Conservation (phyloP, 2,113 vertebrate genomes). For the Donacobius atricapilla region DNA sequence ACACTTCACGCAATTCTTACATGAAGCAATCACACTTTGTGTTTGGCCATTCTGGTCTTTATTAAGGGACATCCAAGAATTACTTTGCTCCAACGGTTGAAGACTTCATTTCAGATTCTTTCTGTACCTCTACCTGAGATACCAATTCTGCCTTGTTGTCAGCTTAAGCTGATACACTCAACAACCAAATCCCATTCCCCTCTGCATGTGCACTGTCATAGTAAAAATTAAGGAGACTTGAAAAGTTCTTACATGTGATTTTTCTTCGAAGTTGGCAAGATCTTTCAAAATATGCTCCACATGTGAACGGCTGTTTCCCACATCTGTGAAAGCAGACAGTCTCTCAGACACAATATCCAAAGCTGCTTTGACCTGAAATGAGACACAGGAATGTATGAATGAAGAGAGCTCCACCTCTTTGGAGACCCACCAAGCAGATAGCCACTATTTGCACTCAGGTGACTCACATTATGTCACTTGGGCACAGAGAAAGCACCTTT, state of each 20-base stretch:
- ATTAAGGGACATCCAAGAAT: background rate
- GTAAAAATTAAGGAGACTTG: background rate
- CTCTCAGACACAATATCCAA: constrained; percentile 84
- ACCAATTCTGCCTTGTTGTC: background rate
- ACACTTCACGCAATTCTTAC: background rate
- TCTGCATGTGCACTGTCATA: background rate
- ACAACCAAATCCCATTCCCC: background rate
- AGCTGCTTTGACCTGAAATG: constrained; percentile 81
- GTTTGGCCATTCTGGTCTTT: background rate
- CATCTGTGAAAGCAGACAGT: constrained; percentile 80
- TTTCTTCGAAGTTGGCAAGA: constrained; percentile 83
- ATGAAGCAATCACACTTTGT: background rate
- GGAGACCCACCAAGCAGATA: background rate
- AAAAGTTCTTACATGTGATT: constrained; percentile 77
- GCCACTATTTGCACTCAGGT: background rate
- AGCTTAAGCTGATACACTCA: background rate
- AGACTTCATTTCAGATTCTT: background rate
- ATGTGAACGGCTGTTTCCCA: constrained; percentile 89
- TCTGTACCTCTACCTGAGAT: background rate
- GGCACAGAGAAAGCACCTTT: background rate
- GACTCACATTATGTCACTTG: background rate
- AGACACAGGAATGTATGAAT: background rate
- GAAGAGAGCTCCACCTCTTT: background rate
- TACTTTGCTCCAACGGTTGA: background rate
- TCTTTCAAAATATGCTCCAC: constrained; percentile 88